These are phyloP conservation scores for Anhinga rufa DNA, from an alignment of 2,113 vertebrate genomes.

Conservation along the genomic window DNA sequence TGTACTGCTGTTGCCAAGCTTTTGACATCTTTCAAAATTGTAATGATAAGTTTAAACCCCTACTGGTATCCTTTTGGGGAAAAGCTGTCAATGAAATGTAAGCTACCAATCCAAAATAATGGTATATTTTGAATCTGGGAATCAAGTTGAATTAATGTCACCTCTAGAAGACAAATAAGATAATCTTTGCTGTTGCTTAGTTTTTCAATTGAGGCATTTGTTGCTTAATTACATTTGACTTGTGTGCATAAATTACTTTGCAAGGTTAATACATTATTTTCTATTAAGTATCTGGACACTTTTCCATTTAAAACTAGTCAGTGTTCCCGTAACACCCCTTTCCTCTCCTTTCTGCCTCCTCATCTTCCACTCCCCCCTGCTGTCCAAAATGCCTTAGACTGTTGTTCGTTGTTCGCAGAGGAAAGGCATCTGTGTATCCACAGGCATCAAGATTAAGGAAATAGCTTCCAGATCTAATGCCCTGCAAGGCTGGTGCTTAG, in stretches of 20 bases:
- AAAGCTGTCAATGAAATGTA: constrained; percentile 13
- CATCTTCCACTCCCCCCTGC: background rate
- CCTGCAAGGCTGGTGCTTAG: too few species aligned
- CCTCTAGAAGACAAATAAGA: background rate
- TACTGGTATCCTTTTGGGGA: background rate
- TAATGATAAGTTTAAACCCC: constrained; percentile 1
- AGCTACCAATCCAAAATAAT: background rate
- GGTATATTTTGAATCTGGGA: background rate
- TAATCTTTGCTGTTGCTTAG: background rate
- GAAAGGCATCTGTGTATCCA: background rate
- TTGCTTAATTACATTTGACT: constrained; percentile 8
- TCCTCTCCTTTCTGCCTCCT: background rate
- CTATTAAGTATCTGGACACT: background rate
- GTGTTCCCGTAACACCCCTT: background rate
- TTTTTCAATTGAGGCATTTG: background rate
- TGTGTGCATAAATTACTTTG: background rate
- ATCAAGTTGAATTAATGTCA: background rate
- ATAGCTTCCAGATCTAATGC: background rate
- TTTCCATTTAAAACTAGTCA: background rate
- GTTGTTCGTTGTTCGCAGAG: background rate
- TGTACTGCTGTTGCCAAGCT: background rate
- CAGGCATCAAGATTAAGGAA: background rate
- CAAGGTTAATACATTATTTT: background rate
- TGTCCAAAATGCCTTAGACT: background rate
- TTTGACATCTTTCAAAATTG: background rate